phyloP scores from a whole-genome alignment of 2,888 invertebrate species.

The Andricus quercusramuli region DNA sequence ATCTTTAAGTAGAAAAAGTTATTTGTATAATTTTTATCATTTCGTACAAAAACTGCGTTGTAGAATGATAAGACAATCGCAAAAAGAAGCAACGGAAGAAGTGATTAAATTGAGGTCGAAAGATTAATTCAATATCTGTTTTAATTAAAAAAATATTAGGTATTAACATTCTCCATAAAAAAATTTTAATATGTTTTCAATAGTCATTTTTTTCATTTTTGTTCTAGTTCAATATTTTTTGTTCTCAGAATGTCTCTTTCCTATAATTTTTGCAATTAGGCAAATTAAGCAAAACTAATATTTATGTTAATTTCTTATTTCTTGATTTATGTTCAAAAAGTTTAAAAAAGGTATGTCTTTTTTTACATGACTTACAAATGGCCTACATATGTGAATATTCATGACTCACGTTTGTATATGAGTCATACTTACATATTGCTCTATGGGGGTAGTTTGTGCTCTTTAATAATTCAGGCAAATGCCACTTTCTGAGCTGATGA shows the following conservation, averaged over 20 bases:
- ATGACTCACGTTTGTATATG: constrained; percentile 2
- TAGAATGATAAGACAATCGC: background rate
- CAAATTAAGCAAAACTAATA: background rate
- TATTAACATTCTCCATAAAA: background rate
- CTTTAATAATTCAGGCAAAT: constrained; percentile 15
- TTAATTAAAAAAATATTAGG: background rate
- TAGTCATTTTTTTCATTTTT: no score
- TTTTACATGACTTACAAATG: no score
- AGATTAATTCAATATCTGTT: background rate
- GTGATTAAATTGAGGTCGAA: constrained; percentile 1
- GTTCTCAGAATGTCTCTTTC: no score
- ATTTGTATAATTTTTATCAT: constrained; percentile 2
- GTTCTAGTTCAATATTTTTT: no score
- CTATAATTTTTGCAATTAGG: no score
- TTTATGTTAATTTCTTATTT: background rate
- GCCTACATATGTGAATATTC: background rate
- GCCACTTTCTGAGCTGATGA: background rate
- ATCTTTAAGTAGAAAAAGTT: constrained; percentile 3
- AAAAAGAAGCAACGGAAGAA: constrained; percentile 3
- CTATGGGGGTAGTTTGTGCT: background rate
- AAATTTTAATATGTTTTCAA: background rate
- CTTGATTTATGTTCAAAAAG: background rate
- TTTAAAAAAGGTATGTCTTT: no score
- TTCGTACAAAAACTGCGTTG: background rate
- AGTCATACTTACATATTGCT: background rate